phyloP scores from a whole-genome alignment of 2,113 vertebrate species.

The Ailuropoda melanoleuca region DNA sequence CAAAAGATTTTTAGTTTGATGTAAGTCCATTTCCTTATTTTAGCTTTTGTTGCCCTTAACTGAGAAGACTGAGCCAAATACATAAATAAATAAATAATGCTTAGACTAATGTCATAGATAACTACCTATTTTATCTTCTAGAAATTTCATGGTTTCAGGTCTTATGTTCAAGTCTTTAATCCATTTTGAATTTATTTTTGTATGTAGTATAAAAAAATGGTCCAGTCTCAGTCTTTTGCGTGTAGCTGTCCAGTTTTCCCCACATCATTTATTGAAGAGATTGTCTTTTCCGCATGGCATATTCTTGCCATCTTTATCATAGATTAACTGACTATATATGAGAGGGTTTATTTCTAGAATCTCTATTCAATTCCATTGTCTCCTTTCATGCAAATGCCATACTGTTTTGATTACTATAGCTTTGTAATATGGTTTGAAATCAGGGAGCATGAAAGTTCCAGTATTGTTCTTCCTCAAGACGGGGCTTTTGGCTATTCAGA shows the following conservation, averaged over 20 bases:
- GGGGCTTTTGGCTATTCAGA: background rate
- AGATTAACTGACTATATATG: background rate
- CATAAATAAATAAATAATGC: background rate
- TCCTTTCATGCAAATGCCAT: background rate
- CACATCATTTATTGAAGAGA: background rate
- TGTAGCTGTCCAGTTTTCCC: background rate
- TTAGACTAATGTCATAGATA: background rate
- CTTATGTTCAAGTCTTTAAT: background rate
- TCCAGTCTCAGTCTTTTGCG: background rate
- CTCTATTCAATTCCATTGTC: background rate
- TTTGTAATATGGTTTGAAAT: background rate
- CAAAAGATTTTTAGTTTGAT: background rate
- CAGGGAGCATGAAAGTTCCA: background rate
- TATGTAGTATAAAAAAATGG: background rate
- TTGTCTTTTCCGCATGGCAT: background rate
- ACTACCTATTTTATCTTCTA: background rate
- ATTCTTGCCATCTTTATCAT: background rate
- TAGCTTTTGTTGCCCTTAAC: background rate
- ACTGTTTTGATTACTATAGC: background rate
- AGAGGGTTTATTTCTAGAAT: background rate
- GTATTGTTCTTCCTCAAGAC: background rate
- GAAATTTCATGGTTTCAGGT: background rate
- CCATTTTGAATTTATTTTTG: background rate
- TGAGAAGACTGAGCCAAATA: background rate
- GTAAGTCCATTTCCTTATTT: background rate